Evolutionary conservation across 2,797 vertebrate genomes (phyloP).

Genomic region (Rhynchotus rufescens): DNA sequence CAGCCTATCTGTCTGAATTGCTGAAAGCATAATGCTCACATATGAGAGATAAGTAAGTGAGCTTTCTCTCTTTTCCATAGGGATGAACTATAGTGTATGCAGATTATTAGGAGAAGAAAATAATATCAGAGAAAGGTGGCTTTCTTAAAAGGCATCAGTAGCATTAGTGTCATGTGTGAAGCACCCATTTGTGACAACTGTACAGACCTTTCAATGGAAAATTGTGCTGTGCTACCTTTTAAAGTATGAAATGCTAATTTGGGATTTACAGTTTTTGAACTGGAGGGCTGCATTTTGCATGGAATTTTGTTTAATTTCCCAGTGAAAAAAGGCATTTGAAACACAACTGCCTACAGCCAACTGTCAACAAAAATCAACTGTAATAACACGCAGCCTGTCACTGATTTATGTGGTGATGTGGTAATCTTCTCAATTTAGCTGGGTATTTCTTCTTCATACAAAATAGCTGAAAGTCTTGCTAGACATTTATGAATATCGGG

Average conservation of each 20-base stretch:
- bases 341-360: slow-evolving; percentile 87
- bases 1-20: slow-evolving; percentile 68
- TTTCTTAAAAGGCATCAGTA: slow-evolving; percentile 89
- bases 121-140: slow-evolving; percentile 82
- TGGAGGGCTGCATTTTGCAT: slow-evolving; percentile 86
- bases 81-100: slow-evolving; percentile 77
- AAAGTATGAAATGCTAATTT: slow-evolving; percentile 98
- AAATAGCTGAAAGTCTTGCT: slow-evolving; percentile 85
- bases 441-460: slow-evolving; percentile 82
- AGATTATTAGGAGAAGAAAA: slow-evolving; percentile 79
- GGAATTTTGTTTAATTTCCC: slow-evolving; percentile 90
- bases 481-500: slow-evolving; percentile 85
- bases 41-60: slow-evolving; percentile 73
- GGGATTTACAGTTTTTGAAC: slow-evolving; percentile 87
- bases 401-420: slow-evolving; percentile 87
- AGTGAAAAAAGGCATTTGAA: slow-evolving; percentile 86
- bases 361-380: slow-evolving; percentile 89
- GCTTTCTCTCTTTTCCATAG: slow-evolving; percentile 68
- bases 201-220: slow-evolving; percentile 93
- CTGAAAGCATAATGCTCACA: slow-evolving; percentile 69
- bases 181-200: slow-evolving; percentile 92
- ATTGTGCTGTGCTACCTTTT: slow-evolving; percentile 95
- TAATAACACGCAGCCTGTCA: slow-evolving; percentile 87
- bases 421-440: slow-evolving; percentile 90
- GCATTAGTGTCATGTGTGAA: slow-evolving; percentile 92